Conservation (phyloP, 2,888 invertebrate species). For the Orthonychiurus folsomi region DNA sequence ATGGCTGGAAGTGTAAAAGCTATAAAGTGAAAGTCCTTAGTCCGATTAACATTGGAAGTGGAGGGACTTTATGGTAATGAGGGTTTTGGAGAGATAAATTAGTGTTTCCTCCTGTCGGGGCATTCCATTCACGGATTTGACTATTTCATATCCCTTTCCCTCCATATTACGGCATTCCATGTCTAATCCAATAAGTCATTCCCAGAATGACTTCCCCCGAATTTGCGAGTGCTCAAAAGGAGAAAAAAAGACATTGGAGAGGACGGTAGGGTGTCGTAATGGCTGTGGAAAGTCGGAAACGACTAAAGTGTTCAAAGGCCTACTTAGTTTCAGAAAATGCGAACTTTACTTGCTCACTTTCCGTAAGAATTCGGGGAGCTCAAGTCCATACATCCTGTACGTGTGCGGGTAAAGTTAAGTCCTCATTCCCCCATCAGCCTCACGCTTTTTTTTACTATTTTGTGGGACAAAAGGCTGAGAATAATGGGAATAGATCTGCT, state of each 20-base stretch:
- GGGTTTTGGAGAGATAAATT: constrained; percentile 17
- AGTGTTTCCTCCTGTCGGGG: constrained; percentile 17
- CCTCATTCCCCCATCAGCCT: too few relatives aligned
- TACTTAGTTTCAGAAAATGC: constrained; percentile 10
- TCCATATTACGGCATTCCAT: neutral
- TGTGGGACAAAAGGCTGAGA: neutral
- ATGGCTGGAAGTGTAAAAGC: too few relatives aligned
- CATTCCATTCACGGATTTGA: too few relatives aligned
- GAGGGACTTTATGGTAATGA: neutral
- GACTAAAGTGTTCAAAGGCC: constrained; percentile 23
- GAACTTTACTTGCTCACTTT: neutral
- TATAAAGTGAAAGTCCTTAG: too few relatives aligned
- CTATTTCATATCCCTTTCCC: too few relatives aligned
- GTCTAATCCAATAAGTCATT: constrained; percentile 1
- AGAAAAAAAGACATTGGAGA: too few relatives aligned
- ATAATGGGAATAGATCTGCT: constrained; percentile 2
- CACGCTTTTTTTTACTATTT: too few relatives aligned
- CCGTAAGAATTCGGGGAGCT: too few relatives aligned
- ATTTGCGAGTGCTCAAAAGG: too few relatives aligned
- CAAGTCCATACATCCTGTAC: too few relatives aligned
- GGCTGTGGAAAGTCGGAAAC: constrained; percentile 33
- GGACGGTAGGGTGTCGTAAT: too few relatives aligned
- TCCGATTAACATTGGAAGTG: neutral
- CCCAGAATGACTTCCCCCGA: too few relatives aligned
- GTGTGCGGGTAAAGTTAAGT: neutral